phyloP scores from a whole-genome alignment of 2,888 invertebrate species.

The Odontocerum albicorne region DNA sequence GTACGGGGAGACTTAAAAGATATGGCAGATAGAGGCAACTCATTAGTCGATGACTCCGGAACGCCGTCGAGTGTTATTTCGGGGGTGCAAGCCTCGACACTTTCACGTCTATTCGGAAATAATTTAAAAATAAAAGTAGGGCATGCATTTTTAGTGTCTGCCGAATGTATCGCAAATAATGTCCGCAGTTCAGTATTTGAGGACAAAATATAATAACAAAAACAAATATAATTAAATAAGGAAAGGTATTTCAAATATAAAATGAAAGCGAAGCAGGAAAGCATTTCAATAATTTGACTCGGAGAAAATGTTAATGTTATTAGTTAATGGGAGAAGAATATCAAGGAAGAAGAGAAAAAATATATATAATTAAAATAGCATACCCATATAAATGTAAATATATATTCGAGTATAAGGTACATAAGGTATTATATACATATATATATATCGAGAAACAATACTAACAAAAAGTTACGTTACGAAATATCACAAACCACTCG shows the following conservation, averaged over 20 bases:
- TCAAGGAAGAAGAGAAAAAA: slow-evolving; percentile 21
- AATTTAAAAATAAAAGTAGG: slow-evolving; percentile 34
- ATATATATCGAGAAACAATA: slow-evolving; percentile 1
- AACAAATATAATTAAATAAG: too few species aligned
- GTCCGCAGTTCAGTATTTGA: too few species aligned
- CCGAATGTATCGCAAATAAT: background rate
- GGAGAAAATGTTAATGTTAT: slow-evolving; percentile 4
- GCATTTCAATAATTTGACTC: slow-evolving; percentile 6
- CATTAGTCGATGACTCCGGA: slow-evolving; percentile 65
- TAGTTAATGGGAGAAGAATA: slow-evolving; percentile 15
- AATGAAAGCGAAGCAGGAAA: slow-evolving; percentile 5
- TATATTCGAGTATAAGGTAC: background rate
- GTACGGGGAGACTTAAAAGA: slow-evolving; percentile 49
- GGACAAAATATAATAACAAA: too few species aligned
- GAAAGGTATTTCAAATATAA: background rate
- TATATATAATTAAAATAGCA: slow-evolving; percentile 21
- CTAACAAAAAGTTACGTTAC: background rate
- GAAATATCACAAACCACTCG: slow-evolving; percentile 19
- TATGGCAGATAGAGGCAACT: slow-evolving; percentile 65
- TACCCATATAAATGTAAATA: slow-evolving; percentile 19
- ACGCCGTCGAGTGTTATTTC: slow-evolving; percentile 50
- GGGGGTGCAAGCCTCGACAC: slow-evolving; percentile 44
- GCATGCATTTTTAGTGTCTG: slow-evolving; percentile 14
- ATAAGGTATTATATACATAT: slow-evolving; percentile 2
- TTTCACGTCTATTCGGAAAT: slow-evolving; percentile 42